phyloP scores from a whole-genome alignment of 1,140 invertebrate species.

The Phenacoccus solenopsis region DNA sequence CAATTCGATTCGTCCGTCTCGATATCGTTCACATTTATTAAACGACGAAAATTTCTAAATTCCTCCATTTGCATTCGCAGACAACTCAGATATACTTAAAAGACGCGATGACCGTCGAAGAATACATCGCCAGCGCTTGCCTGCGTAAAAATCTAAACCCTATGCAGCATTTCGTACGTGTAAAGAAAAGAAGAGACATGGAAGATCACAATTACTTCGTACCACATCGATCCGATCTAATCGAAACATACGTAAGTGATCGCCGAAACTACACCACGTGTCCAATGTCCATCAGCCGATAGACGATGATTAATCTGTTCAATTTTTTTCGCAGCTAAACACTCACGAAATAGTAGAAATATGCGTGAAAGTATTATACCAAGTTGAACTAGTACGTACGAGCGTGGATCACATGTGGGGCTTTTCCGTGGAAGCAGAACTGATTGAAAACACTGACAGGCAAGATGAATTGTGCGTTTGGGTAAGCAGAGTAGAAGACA shows the following conservation, averaged over 20 bases:
- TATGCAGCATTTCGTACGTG: constrained; percentile 88
- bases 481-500: constrained; percentile 86
- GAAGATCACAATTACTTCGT: constrained; percentile 93
- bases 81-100: constrained; percentile 69
- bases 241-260: constrained; percentile 85
- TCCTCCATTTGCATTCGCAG: constrained; percentile 33
- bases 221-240: constrained; percentile 77
- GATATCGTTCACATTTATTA: too few species aligned
- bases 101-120: constrained; percentile 86
- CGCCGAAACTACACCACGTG: neutral
- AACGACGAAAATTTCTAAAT: neutral
- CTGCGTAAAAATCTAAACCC: constrained; percentile 78
- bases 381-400: constrained; percentile 79
- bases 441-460: constrained; percentile 87
- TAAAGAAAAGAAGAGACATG: constrained; percentile 87
- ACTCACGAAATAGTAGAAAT: constrained; percentile 93
- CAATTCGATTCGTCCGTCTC: too few species aligned
- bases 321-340: constrained; percentile 53
- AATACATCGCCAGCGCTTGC: constrained; percentile 84
- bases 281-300: neutral
- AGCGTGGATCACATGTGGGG: constrained; percentile 93
- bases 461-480: constrained; percentile 95
- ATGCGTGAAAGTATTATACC: constrained; percentile 91
- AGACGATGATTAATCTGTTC: constrained; percentile 1
- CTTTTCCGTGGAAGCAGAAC: constrained; percentile 90